phyloP scores from a whole-genome alignment of 2,888 invertebrate genomes.

The Aphodius granarius region DNA sequence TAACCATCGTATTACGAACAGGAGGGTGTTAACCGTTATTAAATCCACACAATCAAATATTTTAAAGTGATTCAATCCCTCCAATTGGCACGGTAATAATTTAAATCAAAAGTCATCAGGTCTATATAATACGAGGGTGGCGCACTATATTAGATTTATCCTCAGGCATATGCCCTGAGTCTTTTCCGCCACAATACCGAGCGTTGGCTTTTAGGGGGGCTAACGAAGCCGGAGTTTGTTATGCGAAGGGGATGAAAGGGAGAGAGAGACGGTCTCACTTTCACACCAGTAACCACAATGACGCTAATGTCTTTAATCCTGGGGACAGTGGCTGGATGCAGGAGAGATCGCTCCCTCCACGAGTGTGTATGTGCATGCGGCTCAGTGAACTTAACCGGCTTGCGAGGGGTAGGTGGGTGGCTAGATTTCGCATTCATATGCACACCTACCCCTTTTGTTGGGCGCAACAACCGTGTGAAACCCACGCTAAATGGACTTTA shows the following conservation, averaged over 20 bases:
- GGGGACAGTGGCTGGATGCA: neutral
- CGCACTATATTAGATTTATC: constrained; percentile 30
- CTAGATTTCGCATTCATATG: constrained; percentile 24
- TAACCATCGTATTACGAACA: neutral
- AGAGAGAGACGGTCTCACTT: constrained; percentile 48
- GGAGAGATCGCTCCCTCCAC: neutral
- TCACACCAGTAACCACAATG: constrained; percentile 57
- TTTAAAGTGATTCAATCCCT: neutral
- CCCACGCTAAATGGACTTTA: constrained; percentile 12
- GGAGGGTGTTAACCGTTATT: neutral
- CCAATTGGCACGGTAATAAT: neutral
- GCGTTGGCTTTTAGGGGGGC: neutral
- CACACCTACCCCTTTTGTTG: constrained; percentile 33
- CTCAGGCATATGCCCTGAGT: constrained; percentile 45
- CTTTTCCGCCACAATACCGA: constrained; percentile 33
- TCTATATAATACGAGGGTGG: constrained; percentile 3
- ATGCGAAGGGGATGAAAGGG: neutral
- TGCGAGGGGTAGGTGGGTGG: constrained; percentile 4
- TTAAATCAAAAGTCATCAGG: constrained; percentile 13
- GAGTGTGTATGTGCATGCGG: constrained; percentile 33
- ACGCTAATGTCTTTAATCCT: constrained; percentile 48
- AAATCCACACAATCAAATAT: neutral
- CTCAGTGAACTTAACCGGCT: constrained; percentile 34
- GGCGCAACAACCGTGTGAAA: constrained; percentile 31
- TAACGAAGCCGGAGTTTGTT: neutral